Percentiles rank a stretch among this genome's conserved stretches.
Conservation (phyloP, 1,140 invertebrate genomes). For the Lepidurus couesii region DNA sequence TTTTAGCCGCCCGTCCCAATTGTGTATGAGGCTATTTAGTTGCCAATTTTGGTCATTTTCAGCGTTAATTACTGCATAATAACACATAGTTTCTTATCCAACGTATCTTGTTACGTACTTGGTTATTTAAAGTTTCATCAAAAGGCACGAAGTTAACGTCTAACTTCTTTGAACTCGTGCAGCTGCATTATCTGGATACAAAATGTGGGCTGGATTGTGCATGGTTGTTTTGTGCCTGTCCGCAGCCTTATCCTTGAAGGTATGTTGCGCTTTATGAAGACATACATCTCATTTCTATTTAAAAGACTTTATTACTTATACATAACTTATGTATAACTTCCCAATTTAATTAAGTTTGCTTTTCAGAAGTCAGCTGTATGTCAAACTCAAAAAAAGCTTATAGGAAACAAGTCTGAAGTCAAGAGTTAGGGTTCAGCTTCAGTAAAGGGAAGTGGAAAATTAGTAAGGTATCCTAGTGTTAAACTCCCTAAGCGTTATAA, state of each 20-base stretch:
- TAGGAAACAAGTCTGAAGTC: too few species aligned
- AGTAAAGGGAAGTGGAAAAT: too few species aligned
- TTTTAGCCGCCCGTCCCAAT: not conserved
- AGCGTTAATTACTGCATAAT: not conserved
- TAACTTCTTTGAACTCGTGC: not conserved
- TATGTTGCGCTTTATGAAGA: not conserved
- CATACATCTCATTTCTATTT: not conserved
- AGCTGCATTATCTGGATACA: not conserved
- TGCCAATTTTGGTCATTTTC: not conserved
- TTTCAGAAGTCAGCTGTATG: too few species aligned
- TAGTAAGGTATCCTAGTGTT: too few species aligned
- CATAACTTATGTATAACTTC: not conserved
- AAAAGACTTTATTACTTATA: not conserved
- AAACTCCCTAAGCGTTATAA: too few species aligned
- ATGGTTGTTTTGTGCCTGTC: not conserved
- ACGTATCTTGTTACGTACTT: not conserved
- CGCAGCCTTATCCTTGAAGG: not conserved
- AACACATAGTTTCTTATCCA: not conserved
- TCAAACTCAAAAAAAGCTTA: too few species aligned
- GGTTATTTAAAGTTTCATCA: not conserved
- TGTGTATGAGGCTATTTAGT: not conserved
- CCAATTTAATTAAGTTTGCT: too few species aligned
- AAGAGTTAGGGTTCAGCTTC: too few species aligned
- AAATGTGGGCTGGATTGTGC: slow-evolving; percentile 7
- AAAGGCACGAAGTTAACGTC: too few species aligned